These are phyloP conservation scores for Cataglyphis cursor DNA, from an alignment of 2,888 invertebrate genomes.

Conservation along the genomic window DNA sequence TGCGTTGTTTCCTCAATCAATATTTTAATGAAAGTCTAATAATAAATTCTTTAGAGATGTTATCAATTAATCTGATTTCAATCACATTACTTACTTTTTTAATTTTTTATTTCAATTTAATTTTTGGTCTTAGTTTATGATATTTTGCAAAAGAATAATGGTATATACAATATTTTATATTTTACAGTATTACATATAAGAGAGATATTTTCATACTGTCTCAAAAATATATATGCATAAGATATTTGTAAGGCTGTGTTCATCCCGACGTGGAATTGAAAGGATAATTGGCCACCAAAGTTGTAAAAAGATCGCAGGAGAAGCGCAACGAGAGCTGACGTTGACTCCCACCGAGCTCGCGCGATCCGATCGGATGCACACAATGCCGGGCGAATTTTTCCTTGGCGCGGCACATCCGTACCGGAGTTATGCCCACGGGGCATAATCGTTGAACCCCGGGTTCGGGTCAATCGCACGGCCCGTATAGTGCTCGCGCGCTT, in stretches of 20 bases:
- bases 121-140: background rate
- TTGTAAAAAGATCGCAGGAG: background rate
- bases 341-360: conserved; percentile 23
- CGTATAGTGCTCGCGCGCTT: conserved; percentile 18
- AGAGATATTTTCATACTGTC: background rate
- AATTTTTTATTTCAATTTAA: background rate
- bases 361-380: conserved; percentile 24
- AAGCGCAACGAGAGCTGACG: conserved; percentile 23
- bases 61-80: background rate
- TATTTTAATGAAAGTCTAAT: background rate
- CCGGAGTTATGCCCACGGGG: conserved; percentile 37
- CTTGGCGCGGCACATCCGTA: conserved; percentile 34
- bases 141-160: background rate
- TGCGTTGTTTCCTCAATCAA: conserved; percentile 1
- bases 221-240: background rate
- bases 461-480: conserved; percentile 54
- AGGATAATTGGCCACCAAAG: conserved; percentile 17
- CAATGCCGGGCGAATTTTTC: conserved; percentile 44
- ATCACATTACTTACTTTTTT: background rate
- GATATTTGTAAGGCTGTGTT: background rate
- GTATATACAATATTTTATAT: background rate
- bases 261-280: background rate
- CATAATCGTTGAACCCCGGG: conserved; percentile 49
- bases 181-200: background rate
- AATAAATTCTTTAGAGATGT: background rate